Percentiles rank a stretch among this genome's conserved stretches.
Evolutionary conservation across 2,113 vertebrate species (phyloP).

Genomic region (Coregonus clupeaformis): DNA sequence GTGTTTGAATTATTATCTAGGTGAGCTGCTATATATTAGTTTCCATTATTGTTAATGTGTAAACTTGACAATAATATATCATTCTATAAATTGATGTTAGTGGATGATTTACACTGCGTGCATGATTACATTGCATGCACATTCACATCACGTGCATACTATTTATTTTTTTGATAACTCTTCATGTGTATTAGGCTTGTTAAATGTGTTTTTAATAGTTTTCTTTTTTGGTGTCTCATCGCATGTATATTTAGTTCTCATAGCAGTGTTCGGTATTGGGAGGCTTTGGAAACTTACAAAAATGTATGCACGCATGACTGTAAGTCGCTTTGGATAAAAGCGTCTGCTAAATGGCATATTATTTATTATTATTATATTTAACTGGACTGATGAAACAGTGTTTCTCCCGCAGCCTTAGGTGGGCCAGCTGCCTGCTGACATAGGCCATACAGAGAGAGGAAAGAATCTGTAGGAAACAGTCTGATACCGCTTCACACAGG

Average conservation of each 20-base stretch:
- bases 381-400: conserved; percentile 31
- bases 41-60: too few species aligned
- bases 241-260: background rate
- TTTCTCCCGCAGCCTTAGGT: conserved; percentile 40
- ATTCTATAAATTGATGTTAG: background rate
- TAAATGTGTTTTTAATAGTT: background rate
- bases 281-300: conserved; percentile 32
- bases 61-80: too few species aligned
- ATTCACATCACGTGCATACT: background rate
- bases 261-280: conserved; percentile 3
- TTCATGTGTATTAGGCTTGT: too few species aligned
- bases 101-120: background rate
- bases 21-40: too few species aligned
- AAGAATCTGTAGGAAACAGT: conserved; percentile 1
- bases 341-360: too few species aligned
- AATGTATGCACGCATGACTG: too few species aligned
- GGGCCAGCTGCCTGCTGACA: conserved; percentile 36
- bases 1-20: too few species aligned
- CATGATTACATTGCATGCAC: background rate
- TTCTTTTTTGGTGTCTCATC: background rate
- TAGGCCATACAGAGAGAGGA: conserved; percentile 22
- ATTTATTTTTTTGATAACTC: background rate
- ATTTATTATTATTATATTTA: conserved; percentile 26
- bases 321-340: too few species aligned
- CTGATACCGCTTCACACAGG: conserved; percentile 14